Evolutionary conservation across 2,113 vertebrate species (phyloP).

Genomic region (Psettodes erumei): DNA sequence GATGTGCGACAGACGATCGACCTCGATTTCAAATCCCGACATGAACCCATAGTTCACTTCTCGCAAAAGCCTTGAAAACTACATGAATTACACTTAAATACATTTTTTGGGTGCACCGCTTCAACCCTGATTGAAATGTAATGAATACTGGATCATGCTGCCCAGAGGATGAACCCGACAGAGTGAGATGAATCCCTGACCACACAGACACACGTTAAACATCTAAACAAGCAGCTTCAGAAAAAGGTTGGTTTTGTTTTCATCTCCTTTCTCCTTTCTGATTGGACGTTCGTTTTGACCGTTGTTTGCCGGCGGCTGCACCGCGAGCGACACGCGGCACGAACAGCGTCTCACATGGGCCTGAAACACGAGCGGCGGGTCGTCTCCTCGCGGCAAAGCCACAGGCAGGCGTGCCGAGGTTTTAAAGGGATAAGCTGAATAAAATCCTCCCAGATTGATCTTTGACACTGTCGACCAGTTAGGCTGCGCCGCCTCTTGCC

Average conservation of each 20-base stretch:
- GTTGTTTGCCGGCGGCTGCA: neutral
- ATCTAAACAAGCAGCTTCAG: too few species aligned
- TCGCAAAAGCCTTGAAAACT: neutral
- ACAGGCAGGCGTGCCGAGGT: constrained; percentile 36
- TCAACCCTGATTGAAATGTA: too few species aligned
- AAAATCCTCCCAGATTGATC: constrained; percentile 64
- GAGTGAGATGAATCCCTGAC: too few species aligned
- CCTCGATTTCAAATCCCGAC: neutral
- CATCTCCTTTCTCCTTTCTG: neutral
- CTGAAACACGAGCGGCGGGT: constrained; percentile 26
- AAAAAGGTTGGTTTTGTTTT: neutral
- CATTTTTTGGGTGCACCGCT: too few species aligned
- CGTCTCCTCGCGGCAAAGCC: constrained; percentile 12
- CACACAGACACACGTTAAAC: too few species aligned
- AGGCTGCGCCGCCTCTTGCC: neutral
- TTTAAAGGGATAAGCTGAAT: constrained; percentile 67
- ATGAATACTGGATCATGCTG: too few species aligned
- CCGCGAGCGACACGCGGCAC: neutral
- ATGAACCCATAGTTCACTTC: neutral
- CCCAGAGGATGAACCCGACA: too few species aligned
- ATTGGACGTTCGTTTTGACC: neutral
- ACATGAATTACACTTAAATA: too few species aligned
- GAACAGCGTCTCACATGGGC: constrained; percentile 54
- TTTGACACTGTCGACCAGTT: constrained; percentile 42
- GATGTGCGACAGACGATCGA: neutral